Evolutionary conservation across 2,113 vertebrate species (phyloP).

Genomic region (Callaeas wilsoni): DNA sequence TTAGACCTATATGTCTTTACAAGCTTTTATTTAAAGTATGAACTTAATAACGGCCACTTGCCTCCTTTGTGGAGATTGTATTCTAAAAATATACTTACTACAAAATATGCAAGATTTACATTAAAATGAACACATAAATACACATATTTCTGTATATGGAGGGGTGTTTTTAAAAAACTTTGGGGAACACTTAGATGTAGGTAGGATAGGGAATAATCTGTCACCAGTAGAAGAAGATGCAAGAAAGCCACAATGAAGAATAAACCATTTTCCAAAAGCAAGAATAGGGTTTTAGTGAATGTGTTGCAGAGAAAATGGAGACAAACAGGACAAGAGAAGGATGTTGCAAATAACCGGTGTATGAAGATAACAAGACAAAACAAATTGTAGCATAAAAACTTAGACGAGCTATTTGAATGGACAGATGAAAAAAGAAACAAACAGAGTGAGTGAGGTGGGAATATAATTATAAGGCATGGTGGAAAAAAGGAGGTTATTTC

Average conservation of each 20-base stretch:
- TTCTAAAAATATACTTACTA: constrained; percentile 31
- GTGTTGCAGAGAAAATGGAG: background rate
- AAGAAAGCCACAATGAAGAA: background rate
- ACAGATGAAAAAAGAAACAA: background rate
- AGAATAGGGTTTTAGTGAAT: background rate
- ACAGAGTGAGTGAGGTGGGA: background rate
- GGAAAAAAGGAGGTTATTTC: background rate
- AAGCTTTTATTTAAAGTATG: background rate
- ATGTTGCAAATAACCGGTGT: background rate
- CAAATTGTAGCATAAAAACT: background rate
- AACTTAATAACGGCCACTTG: background rate
- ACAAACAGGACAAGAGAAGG: background rate
- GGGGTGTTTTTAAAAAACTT: background rate
- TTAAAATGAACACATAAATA: constrained; percentile 25
- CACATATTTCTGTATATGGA: background rate
- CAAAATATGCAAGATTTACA: background rate
- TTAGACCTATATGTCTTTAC: background rate
- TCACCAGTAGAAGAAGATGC: background rate
- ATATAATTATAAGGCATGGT: background rate
- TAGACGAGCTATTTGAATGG: background rate
- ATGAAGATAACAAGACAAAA: background rate
- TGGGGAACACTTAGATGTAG: background rate
- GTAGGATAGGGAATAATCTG: background rate
- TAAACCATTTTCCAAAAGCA: background rate
- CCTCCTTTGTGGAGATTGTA: background rate